Evolutionary conservation across 2,797 vertebrate genomes (phyloP), one percentile per base, ranked within the genome.

Genomic region (Hypotaenidia philippensis): DNA sequence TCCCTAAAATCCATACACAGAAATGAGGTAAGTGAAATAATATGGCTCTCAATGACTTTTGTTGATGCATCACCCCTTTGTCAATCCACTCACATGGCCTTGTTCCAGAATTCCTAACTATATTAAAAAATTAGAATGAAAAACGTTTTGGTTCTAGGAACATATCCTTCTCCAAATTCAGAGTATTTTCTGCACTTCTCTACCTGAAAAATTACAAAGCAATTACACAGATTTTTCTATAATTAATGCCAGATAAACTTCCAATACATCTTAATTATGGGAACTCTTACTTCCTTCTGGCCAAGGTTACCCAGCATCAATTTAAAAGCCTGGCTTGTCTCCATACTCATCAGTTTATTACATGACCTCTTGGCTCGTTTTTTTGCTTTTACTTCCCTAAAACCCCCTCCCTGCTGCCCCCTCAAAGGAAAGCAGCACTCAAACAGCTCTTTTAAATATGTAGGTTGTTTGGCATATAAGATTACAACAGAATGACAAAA

Each of bases 201-300:
- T 80, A 25, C 26, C 29, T 66, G 47, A 92, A 78, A 93, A 94
- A 78, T 82, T 69, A 60, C 31, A 36, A 66, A 56, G 56, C 32
- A 90, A 82, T 86, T 91, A 91, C 13, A 25, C 47, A 85, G 36
- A 41, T 69, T 87, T 79, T 79, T 69, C 61, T 45, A 23, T 38
- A 84, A 87, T 72, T 93, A 56, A 44, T 38, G 20, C 71, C 82
- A 85, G 10, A 71, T 47, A 94, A 94, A 83, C 45, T 57, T 71
- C 26, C 65, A 94, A 4, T 86, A 88, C 77, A 94, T 94, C 50
- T 76, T 86, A 63, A 83, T 91, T 75, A 85, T 5, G 52, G 59
- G 9, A 78, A 82, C 4, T 2, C 22, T 89, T 68, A 29, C 34
- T 91, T 92, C 79, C 82, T 93, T 91, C 89, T 93, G 72, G 86